Percentiles rank a stretch among this genome's conserved stretches.
Evolutionary conservation across 1,140 invertebrate genomes (phyloP).

Genomic region (Lasaia peninsularis): DNA sequence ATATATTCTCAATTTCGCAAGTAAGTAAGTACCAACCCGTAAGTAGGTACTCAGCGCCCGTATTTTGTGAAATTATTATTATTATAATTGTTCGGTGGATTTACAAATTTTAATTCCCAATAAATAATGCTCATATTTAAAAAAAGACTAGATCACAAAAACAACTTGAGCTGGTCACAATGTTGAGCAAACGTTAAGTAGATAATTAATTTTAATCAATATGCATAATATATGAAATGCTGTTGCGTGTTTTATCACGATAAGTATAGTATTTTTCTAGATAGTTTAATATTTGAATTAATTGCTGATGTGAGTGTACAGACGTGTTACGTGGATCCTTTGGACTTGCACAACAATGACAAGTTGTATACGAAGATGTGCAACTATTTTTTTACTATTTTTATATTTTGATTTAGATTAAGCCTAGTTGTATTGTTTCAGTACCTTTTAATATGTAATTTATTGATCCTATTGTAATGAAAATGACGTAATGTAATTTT

Average conservation of each 20-base stretch:
- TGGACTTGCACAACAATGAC: slow-evolving; percentile 39
- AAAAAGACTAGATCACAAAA: too few species aligned
- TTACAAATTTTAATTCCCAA: too few species aligned
- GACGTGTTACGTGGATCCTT: slow-evolving; percentile 10
- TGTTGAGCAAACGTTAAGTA: background rate
- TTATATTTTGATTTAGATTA: slow-evolving; percentile 77
- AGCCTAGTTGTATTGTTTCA: slow-evolving; percentile 73
- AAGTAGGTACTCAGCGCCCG: too few species aligned
- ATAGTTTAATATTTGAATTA: background rate
- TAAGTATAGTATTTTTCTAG: slow-evolving; percentile 10
- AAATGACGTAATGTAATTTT: slow-evolving; percentile 60
- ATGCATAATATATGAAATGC: background rate
- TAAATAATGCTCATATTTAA: too few species aligned
- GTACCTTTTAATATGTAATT: slow-evolving; percentile 63
- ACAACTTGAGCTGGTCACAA: too few species aligned
- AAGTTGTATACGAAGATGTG: slow-evolving; percentile 67
- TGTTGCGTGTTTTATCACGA: background rate
- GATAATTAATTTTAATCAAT: background rate
- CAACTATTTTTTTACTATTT: slow-evolving; percentile 76
- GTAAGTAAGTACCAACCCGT: too few species aligned
- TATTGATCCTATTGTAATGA: slow-evolving; percentile 65
- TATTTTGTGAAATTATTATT: too few species aligned
- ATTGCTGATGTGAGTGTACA: background rate
- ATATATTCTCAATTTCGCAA: too few species aligned
- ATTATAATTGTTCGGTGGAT: too few species aligned